Base-by-base conservation (phyloP, 1,140 invertebrate genomes). In the Drosophila murphyi region DNA sequence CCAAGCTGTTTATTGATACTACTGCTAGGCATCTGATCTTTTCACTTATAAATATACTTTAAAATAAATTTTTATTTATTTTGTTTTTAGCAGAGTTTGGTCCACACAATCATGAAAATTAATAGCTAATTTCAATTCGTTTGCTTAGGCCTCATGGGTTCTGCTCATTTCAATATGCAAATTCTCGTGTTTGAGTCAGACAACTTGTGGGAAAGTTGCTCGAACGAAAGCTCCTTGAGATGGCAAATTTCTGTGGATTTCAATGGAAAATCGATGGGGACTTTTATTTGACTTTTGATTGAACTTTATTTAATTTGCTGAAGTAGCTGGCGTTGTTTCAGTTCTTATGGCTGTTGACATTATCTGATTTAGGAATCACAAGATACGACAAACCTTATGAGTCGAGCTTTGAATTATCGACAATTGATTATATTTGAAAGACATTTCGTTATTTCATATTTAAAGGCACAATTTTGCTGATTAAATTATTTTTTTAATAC, bases 221-320 rank as follows among this genome's bases (percentile, higher is more conserved):
- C 78, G 67, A 81, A 59, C 78, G 73, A 73, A 77, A 81, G 78
- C 54, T 41, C 20, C 52, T 37, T 5, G 31, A 65, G 51, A 20
- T 43, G 47, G 41, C 43, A 67, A 76, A 83, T 79, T 78, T 74
- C 57, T 62, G 43, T 35, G 20, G 62, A 55, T 63, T 48, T 20
- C 48, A 20, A 20, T 6, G 67, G 34, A 8, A 61, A 61, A 29
- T 70, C 20, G 52, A 34, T 52, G 8, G 4, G 20, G 31, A 35
- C 20, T 56, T 80, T 63, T 85, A 60, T 85, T 85, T 85, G 81
- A 82, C 63, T 87, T 82, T 52, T 70, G 82, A 87, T 86, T 87
- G 82, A 86, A 81, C 86, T 45, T 75, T 12, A 35, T 43, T 48
- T 70, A 35, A 62, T 68, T 37, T 37, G 47, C 12, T 8, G 29